phyloP scores from a whole-genome alignment of 2,797 vertebrate genomes.

The Xyrichtys novacula region DNA sequence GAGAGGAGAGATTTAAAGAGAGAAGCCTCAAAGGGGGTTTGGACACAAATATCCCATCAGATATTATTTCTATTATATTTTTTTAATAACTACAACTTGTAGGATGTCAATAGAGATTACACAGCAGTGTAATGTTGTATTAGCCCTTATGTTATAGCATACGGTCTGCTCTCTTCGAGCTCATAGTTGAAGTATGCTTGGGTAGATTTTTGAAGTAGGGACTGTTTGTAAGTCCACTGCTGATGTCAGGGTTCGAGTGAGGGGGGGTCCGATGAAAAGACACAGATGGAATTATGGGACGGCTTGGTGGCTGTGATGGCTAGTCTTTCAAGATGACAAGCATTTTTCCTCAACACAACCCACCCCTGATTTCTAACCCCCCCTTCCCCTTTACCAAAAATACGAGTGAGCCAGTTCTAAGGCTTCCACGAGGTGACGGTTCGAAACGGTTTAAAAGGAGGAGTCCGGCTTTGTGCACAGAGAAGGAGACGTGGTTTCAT shows the following conservation, averaged over 20 bases:
- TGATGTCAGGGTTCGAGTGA: slow-evolving; percentile 62
- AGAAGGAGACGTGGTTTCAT: slow-evolving; percentile 47
- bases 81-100: slow-evolving; percentile 44
- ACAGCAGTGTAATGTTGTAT: slow-evolving; percentile 40
- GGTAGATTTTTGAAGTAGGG: slow-evolving; percentile 55
- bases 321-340: slow-evolving; percentile 72
- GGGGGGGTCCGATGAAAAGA: slow-evolving; percentile 33
- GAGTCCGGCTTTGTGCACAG: slow-evolving; percentile 53
- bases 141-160: slow-evolving; percentile 43
- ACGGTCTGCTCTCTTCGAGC: slow-evolving; percentile 64
- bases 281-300: slow-evolving; percentile 27
- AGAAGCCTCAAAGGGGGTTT: slow-evolving; percentile 41
- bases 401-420: slow-evolving; percentile 65
- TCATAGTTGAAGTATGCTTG: slow-evolving; percentile 45
- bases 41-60: slow-evolving; percentile 48
- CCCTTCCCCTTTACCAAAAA: slow-evolving; percentile 63
- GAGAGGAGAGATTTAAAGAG: slow-evolving; percentile 42
- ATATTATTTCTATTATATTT: slow-evolving; percentile 57
- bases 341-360: slow-evolving; percentile 77
- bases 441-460: slow-evolving; percentile 40
- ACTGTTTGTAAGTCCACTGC: slow-evolving; percentile 45
- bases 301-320: slow-evolving; percentile 58
- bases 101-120: slow-evolving; percentile 52
- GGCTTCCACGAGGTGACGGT: slow-evolving; percentile 67
- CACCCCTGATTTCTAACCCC: slow-evolving; percentile 42